phyloP scores from a whole-genome alignment of 2,888 invertebrate genomes.

The Toxonevra muliebris region DNA sequence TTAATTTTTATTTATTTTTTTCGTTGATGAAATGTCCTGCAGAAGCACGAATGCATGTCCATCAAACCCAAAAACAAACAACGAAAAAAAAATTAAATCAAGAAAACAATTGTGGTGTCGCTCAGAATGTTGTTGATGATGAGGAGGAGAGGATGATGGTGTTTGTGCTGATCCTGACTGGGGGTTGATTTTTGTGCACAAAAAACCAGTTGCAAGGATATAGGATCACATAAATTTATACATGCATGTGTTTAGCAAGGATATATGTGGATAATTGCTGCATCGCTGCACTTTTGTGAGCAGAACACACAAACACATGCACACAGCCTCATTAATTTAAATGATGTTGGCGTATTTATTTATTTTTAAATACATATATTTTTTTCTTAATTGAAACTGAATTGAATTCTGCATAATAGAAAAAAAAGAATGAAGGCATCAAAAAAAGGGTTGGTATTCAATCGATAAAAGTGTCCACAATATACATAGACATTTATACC shows the following conservation, averaged over 20 bases:
- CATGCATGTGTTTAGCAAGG: background rate
- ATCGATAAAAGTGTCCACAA: no score
- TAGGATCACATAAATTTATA: background rate
- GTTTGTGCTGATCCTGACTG: no score
- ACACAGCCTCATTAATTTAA: conserved; percentile 22
- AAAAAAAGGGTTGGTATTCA: background rate
- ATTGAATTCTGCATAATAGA: no score
- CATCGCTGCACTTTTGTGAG: conserved; percentile 15
- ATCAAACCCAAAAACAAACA: conserved; percentile 6
- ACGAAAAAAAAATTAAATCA: background rate
- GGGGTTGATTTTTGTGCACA: background rate
- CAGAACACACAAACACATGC: background rate
- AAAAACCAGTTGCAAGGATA: conserved; percentile 4
- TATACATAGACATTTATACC: no score
- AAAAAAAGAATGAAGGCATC: background rate
- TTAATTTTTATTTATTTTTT: background rate
- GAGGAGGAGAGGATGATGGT: no score
- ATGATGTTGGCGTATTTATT: conserved; percentile 23
- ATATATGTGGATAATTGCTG: conserved; percentile 16
- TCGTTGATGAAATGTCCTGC: conserved; percentile 18
- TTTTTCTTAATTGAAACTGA: background rate
- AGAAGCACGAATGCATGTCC: conserved; percentile 8
- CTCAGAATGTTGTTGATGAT: background rate
- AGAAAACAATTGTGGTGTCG: background rate
- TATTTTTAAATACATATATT: background rate